Evolutionary conservation across 2,113 vertebrate genomes (phyloP).

Genomic region (Rattus rattus): DNA sequence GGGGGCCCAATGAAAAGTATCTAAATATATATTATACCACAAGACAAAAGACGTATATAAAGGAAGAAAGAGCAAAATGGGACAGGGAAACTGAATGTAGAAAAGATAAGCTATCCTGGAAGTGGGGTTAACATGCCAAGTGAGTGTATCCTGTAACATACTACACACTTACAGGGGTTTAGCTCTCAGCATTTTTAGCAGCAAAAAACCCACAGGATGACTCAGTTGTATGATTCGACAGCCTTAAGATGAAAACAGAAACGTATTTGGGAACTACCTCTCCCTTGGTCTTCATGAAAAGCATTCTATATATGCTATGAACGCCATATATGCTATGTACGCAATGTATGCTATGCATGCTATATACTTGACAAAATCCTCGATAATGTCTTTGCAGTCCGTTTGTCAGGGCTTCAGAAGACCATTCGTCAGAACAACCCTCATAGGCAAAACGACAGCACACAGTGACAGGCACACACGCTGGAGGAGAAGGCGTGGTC

Average conservation of each 20-base stretch:
- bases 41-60: conserved; percentile 42
- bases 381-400: neutral
- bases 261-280: neutral
- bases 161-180: conserved; percentile 28
- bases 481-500: neutral
- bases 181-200: conserved; percentile 37
- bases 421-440: neutral
- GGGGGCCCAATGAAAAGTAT: conserved; percentile 46
- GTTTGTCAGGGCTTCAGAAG: conserved; percentile 7
- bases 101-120: conserved; percentile 22
- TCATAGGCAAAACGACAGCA: neutral
- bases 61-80: conserved; percentile 27
- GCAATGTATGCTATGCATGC: too few species aligned
- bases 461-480: neutral
- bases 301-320: neutral
- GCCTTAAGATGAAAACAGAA: conserved; percentile 49
- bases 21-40: conserved; percentile 32
- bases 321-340: too few species aligned
- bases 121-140: neutral
- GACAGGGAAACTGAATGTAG: conserved; percentile 28
- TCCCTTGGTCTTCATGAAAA: conserved; percentile 8
- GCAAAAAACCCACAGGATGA: neutral
- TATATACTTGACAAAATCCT: neutral
- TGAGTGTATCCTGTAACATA: neutral
- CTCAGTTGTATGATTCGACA: conserved; percentile 17